These are phyloP conservation scores for Scyliorhinus canicula DNA, from an alignment of 2,797 vertebrate genomes.

Conservation along the genomic window DNA sequence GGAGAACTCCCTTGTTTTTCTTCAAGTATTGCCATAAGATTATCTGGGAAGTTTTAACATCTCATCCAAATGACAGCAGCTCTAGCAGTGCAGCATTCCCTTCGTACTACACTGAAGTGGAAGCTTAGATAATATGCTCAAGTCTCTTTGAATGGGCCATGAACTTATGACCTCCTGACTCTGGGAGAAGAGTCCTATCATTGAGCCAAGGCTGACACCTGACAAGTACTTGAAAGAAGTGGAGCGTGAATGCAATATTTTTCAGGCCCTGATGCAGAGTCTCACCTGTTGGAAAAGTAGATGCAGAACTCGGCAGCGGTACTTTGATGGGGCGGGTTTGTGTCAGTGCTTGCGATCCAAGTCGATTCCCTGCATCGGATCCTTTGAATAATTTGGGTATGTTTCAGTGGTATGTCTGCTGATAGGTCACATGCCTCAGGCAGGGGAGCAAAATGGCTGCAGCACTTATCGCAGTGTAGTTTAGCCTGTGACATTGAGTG, in stretches of 20 bases:
- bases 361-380: too few species aligned
- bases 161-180: not conserved
- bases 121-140: slow-evolving; percentile 6
- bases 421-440: not conserved
- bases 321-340: not conserved
- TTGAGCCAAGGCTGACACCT: slow-evolving; percentile 8
- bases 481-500: not conserved
- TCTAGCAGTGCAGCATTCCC: not conserved
- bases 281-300: not conserved
- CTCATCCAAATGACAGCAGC: not conserved
- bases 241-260: not conserved
- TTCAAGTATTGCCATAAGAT: not conserved
- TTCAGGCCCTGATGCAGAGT: not conserved
- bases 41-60: not conserved
- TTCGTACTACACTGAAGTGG: not conserved
- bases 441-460: not conserved
- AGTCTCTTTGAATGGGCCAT: not conserved
- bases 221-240: slow-evolving; percentile 28
- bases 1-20: not conserved
- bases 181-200: slow-evolving; percentile 8
- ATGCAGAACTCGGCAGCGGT: not conserved
- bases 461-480: not conserved
- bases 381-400: not conserved
- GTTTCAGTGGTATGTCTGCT: not conserved
- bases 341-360: too few species aligned